Evolutionary conservation across 2,797 vertebrate genomes (phyloP).

Genomic region (Lemur catta): DNA sequence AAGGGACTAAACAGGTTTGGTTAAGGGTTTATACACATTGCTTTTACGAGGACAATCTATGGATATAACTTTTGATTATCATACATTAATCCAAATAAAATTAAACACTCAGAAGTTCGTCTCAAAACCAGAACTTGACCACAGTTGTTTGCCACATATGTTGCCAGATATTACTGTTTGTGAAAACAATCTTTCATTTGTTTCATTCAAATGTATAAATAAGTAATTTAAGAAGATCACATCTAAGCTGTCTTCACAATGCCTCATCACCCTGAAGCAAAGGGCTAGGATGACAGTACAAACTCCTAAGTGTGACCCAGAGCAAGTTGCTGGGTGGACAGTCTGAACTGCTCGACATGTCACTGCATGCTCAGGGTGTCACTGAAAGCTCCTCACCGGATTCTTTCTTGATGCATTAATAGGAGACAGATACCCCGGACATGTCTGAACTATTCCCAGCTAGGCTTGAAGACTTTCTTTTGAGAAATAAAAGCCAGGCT

Average conservation of each 20-base stretch:
- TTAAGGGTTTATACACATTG: background rate
- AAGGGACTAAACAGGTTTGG: background rate
- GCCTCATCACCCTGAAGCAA: background rate
- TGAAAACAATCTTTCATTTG: background rate
- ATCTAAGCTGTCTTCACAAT: background rate
- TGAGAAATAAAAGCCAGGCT: background rate
- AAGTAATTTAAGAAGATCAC: background rate
- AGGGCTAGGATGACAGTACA: too few species aligned
- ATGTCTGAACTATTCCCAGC: background rate
- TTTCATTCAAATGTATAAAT: background rate
- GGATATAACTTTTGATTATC: background rate
- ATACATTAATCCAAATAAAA: background rate
- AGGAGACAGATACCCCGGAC: background rate
- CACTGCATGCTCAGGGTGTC: background rate
- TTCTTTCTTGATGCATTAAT: background rate
- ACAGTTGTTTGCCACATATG: background rate
- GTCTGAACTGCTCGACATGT: background rate
- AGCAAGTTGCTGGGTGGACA: background rate
- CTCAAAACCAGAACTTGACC: background rate
- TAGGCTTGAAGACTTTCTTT: background rate
- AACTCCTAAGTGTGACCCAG: background rate
- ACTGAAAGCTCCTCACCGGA: background rate
- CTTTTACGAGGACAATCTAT: background rate
- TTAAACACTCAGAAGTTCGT: background rate
- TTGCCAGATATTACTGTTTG: background rate